Conservation (phyloP, 1,140 invertebrate species). For the Psilanteris sp. region DNA sequence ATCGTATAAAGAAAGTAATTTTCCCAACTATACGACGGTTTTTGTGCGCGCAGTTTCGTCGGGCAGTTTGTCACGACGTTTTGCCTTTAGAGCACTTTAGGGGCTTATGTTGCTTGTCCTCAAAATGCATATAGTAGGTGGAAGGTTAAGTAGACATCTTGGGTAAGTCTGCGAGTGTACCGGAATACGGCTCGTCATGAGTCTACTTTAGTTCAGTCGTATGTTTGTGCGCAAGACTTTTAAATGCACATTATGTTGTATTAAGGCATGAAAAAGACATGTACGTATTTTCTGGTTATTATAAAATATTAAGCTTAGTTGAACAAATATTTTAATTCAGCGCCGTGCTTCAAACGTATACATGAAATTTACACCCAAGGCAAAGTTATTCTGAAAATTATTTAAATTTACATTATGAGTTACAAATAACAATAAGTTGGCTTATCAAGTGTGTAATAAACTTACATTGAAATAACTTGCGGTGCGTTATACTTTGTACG, state of each 20-base stretch:
- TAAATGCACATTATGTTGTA: constrained; percentile 45
- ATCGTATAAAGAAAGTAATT: constrained; percentile 30
- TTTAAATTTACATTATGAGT: no score
- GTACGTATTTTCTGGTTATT: constrained; percentile 19
- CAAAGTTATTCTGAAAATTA: no score
- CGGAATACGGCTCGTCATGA: constrained; percentile 67
- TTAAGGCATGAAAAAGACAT: constrained; percentile 10
- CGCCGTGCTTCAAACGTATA: no score
- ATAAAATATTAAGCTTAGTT: constrained; percentile 31
- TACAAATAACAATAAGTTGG: no score
- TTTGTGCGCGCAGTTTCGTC: constrained; percentile 43
- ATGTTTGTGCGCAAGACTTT: constrained; percentile 42
- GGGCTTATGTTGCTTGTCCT: constrained; percentile 55
- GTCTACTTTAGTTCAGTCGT: constrained; percentile 61
- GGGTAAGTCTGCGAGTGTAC: constrained; percentile 61
- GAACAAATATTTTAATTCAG: constrained; percentile 14
- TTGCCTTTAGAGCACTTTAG: constrained; percentile 65
- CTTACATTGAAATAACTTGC: no score
- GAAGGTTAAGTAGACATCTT: constrained; percentile 56
- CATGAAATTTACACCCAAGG: no score
- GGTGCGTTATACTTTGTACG: no score
- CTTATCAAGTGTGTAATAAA: no score
- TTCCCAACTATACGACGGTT: constrained; percentile 39
- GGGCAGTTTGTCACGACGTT: constrained; percentile 60
- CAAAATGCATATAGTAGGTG: constrained; percentile 51